Base-by-base conservation (phyloP, 2,797 vertebrate genomes). In the Apogon hyalosoma region DNA sequence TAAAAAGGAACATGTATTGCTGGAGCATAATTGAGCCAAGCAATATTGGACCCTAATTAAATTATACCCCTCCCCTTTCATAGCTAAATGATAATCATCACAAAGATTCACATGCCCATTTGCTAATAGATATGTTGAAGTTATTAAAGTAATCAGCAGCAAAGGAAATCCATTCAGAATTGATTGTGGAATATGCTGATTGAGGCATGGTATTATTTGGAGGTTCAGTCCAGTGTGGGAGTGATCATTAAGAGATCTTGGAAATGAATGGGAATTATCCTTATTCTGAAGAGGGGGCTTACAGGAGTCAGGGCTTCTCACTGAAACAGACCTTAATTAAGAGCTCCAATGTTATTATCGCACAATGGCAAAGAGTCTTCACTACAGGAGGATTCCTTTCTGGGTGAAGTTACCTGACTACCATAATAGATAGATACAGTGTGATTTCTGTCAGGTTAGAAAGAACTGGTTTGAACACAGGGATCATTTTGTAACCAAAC, bases 161-260 rank as follows among this genome's bases (percentile, higher is more conserved):
- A 84, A 69, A 77, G 79, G 77, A 88, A 92, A 91, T 92, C 87
- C 84, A 90, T 92, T 77, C 72, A 69, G 79, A 83, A 92, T 92
- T 90, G 91, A 92, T 92, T 88, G 87, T 76, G 70, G 87, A 92
- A 90, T 90, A 85, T 91, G 88, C 86, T 90, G 90, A 90, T 91
- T 77, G 74, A 83, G 80, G 86, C 79, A 47, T 51, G 83, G 85
- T 85, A 82, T 87, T 92, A 90, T 92, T 92, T 86, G 73, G 88
- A 79, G 86, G 84, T 73, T 87, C 81, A 87, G 64, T 83, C 79
- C 77, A 84, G 90, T 87, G 90, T 91, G 90, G 89, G 89, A 93
- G 88, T 86, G 89, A 92, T 93, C 91, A 90, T 92, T 92, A 93
- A 72, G 68, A 90, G 78, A 85, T 79, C 79, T 65, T 86, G 66